A percentile compares a stretch with the other conserved stretches of the same genome.
Evolutionary conservation across 64 coral and sea anemone species (phyloP).

Genomic region (Porites lutea): DNA sequence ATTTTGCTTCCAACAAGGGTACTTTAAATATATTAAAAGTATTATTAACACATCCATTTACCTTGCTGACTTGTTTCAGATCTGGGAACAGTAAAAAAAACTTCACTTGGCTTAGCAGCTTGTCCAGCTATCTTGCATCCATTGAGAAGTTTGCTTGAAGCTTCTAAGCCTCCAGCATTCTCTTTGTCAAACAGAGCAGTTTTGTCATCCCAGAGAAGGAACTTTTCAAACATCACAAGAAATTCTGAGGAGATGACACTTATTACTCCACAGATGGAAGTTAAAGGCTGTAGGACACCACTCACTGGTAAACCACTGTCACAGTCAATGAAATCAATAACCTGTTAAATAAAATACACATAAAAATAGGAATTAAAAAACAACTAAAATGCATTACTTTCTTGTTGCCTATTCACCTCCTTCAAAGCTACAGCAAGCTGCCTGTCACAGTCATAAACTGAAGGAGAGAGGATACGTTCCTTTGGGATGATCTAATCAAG

Average conservation of each 20-base stretch:
- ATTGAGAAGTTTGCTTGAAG: background rate
- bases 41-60: background rate
- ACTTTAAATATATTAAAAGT: too few relatives aligned
- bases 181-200: background rate
- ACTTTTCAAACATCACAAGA: conserved; percentile 77
- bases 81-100: background rate
- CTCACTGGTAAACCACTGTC: conserved; percentile 65
- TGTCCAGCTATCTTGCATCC: background rate
- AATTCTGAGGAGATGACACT: conserved; percentile 61
- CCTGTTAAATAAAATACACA: conserved; percentile 42
- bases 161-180: background rate
- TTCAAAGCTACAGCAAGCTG: too few relatives aligned
- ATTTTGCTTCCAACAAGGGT: background rate
- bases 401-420: too few relatives aligned
- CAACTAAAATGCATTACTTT: too few relatives aligned
- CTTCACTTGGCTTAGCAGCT: background rate
- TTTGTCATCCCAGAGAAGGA: conserved; percentile 70
- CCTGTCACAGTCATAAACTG: too few relatives aligned
- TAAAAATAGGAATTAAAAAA: background rate
- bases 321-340: conserved; percentile 81
- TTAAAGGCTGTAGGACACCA: conserved; percentile 84
- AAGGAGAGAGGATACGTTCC: too few relatives aligned
- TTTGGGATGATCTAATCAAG: too few relatives aligned
- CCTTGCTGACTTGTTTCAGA: background rate
- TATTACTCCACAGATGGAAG: conserved; percentile 72